Base-by-base conservation (phyloP, 2,113 vertebrate genomes). In the Mobula birostris region DNA sequence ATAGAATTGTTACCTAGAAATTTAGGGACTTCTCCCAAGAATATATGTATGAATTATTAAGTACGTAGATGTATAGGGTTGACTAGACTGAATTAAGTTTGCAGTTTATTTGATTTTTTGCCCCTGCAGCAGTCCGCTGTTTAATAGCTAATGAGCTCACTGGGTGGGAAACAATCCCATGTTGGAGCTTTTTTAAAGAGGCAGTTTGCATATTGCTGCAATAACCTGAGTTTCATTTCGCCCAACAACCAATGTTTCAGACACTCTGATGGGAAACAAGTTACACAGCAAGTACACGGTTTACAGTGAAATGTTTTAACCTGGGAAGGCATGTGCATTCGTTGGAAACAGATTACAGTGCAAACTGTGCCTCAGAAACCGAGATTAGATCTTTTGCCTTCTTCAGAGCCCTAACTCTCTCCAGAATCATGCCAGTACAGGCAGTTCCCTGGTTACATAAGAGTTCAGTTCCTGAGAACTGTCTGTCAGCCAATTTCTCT, bases 101-200 rank as follows among this genome's bases (percentile, higher is more conserved):
- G 24, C 48, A 58, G 82, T 85, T 85, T 85, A 85, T 85, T 85
- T 85, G 21, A 85, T 85, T 48, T 58, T 48, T 85, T 85, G 82
- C 12, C 48, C 48, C 7, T 48, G 17, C 27, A 85, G 48, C 48
- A 85, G 82, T 21, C 21, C 48, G 58, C 48, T 85, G 24, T 85
- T 8, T 85, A 85, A 85, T 48, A 85, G 82, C 24, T 48, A 85
- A 21, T 56, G 21, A 56, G 82, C 7, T 85, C 40, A 21, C 19
- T 58, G 24, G 21, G 0, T 48, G 4, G 48, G 48, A 19, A 40
- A 56, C 82, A 58, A 85, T 85, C 82, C 82, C 48, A 85, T 85
- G 80, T 85, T 85, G 48, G 27, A 85, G 7, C 24, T 17, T 58
- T 48, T 85, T 85, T 85, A 56, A 40, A 85, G 82, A 58, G 82